Conservation (phyloP, 2,888 invertebrate species). For the Pediacus dermestoides region DNA sequence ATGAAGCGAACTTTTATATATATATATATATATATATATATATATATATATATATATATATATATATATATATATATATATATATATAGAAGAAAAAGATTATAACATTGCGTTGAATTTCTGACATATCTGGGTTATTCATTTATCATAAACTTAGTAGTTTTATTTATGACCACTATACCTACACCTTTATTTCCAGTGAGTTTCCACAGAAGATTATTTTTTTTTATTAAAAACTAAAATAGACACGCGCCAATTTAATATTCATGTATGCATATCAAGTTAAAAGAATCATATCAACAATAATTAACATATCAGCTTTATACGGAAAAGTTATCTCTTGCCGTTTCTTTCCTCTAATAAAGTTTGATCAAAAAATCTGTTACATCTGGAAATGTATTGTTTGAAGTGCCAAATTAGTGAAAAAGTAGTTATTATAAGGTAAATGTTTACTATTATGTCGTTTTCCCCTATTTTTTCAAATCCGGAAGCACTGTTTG, state of each 20-base stretch:
- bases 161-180: not conserved
- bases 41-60: too few species aligned
- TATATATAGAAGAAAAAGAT: constrained; percentile 1
- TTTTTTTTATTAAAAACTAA: constrained; percentile 8
- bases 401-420: constrained; percentile 31
- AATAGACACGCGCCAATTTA: constrained; percentile 9
- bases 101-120: not conserved
- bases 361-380: constrained; percentile 9
- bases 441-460: constrained; percentile 13
- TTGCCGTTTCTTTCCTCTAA: not conserved
- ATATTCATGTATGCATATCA: too few species aligned
- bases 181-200: too few species aligned
- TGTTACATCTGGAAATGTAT: too few species aligned
- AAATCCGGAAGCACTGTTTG: too few species aligned
- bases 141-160: not conserved
- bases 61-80: too few species aligned
- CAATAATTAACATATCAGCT: constrained; percentile 13
- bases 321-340: constrained; percentile 5
- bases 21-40: too few species aligned
- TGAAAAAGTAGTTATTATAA: constrained; percentile 12
- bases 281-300: too few species aligned
- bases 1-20: not conserved
- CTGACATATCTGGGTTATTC: constrained; percentile 3
- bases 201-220: not conserved
- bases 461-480: constrained; percentile 16